These are phyloP conservation scores for Tetropium fuscum DNA, from an alignment of 2,888 invertebrate genomes.

Conservation along the genomic window DNA sequence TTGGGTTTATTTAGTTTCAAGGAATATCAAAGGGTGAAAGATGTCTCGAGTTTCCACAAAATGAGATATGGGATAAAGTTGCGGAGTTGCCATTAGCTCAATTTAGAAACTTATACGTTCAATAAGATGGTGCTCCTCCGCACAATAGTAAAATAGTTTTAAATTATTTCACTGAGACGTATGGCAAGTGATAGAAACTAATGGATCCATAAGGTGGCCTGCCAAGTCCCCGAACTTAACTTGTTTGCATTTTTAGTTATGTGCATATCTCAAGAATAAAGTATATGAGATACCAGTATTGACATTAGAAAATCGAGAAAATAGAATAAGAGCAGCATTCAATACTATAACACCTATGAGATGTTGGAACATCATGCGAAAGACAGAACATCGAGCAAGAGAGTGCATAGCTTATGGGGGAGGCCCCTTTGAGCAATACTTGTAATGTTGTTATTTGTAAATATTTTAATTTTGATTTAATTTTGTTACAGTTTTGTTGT, in stretches of 20 bases:
- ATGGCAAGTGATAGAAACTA: background rate
- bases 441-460: no score
- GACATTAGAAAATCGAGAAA: no score
- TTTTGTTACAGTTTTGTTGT: background rate
- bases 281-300: background rate
- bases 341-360: background rate
- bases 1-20: no score
- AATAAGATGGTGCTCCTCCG: no score
- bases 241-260: no score
- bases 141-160: background rate
- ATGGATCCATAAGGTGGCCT: background rate
- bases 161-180: background rate
- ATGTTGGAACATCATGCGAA: background rate
- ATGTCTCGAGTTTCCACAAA: no score
- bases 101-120: no score
- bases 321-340: no score
- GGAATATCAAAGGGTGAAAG: no score
- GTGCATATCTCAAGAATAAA: background rate
- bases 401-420: background rate
- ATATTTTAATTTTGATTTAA: background rate
- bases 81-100: no score
- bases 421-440: no score
- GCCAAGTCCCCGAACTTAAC: background rate
- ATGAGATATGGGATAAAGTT: no score
- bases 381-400: background rate